Conservation (phyloP, 2,797 vertebrate genomes). For the Australoheros facetus region DNA sequence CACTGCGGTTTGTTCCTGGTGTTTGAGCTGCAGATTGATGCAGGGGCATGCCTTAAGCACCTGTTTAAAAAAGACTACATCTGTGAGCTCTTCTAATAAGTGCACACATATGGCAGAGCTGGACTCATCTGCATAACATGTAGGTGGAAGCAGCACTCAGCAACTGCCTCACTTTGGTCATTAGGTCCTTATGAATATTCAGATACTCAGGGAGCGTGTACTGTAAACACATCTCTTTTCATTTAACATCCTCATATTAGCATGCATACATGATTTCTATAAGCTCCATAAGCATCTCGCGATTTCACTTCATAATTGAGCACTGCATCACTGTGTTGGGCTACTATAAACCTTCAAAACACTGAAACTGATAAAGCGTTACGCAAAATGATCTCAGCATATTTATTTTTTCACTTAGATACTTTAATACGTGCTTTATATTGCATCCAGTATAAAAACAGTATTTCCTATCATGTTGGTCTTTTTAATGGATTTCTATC, state of each 20-base stretch:
- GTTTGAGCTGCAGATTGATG: conserved; percentile 15
- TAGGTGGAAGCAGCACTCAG: conserved; percentile 62
- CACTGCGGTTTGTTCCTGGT: neutral
- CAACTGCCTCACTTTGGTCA: conserved; percentile 61
- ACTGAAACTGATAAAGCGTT: neutral
- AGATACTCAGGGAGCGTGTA: neutral
- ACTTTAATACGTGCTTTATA: too few species aligned
- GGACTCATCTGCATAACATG: conserved; percentile 60
- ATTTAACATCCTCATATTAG: neutral
- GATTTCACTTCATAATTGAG: neutral
- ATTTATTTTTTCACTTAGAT: neutral
- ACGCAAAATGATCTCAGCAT: rapidly evolving
- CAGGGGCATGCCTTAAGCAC: conserved; percentile 25
- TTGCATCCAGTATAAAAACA: too few species aligned
- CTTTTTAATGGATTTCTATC: too few species aligned
- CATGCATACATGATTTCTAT: neutral
- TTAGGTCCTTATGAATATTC: conserved; percentile 69
- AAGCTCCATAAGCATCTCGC: neutral
- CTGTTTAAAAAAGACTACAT: conserved; percentile 32
- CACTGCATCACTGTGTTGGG: neutral
- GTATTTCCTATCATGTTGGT: neutral
- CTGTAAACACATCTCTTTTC: conserved; percentile 20
- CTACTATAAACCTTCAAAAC: neutral
- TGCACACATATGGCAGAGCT: conserved; percentile 51
- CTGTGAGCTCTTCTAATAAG: conserved; percentile 52